Evolutionary conservation across 2,888 invertebrate genomes (phyloP), one percentile per base, ranked within the genome.

Genomic region (Frankliniella fusca): DNA sequence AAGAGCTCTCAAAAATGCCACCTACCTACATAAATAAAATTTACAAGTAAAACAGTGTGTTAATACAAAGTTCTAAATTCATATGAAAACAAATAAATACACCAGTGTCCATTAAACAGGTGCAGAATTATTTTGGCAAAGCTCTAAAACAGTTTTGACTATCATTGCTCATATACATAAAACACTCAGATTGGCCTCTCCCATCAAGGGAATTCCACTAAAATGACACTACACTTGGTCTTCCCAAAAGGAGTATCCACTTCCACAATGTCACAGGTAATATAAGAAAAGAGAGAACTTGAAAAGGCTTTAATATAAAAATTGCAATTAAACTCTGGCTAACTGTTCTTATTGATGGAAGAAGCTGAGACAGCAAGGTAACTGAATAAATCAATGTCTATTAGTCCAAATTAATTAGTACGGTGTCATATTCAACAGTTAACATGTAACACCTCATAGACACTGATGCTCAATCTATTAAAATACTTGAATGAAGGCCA

Each of bases 1-100:
- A 84, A 84, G 70, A 76, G 70, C 70, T 76, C 70, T 76, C 70
- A 76, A 76, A 76, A 76, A 76, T 76, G 70, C 70, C 70, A 76
- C 70, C 70, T 76, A 76, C 70, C 70, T 76, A 76, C 70, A 76
- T 76, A 76, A 76, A 76, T 76, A 76, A 76, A 76, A 76, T 76
- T 76, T 76, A 76, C 70, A 76, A 76, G 23, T 76, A 76, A 76
- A 76, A 76, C 70, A 76, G 70, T 76, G 70, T 76, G 70, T 76
- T 76, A 76, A 76, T 76, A 76, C 70, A 76, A 76, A 76, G 70
- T 76, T 76, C 70, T 76, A 76, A 76, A 76, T 76, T 76, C 70
- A 76, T 76, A 76, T 76, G 70, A 76, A 76, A 76, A 76, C 70
- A 76, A 70, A 76, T 76, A 76, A 76, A 76, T 76, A 76, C 70